These are phyloP conservation scores for Calameuta idolon DNA, from an alignment of 2,888 invertebrate species.

Conservation along the genomic window DNA sequence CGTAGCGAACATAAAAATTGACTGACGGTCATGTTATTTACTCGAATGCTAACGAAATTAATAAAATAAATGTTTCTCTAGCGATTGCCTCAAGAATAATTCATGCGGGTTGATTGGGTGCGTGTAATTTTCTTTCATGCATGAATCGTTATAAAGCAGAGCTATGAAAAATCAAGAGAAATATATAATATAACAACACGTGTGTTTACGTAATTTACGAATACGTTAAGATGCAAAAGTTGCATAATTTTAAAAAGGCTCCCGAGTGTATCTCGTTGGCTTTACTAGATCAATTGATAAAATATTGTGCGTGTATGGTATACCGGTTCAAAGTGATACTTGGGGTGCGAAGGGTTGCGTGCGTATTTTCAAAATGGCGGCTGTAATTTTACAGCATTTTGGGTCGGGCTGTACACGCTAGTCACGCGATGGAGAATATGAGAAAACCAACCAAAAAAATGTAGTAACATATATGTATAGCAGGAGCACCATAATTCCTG, in stretches of 20 bases:
- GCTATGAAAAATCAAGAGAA: neutral
- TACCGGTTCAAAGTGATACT: neutral
- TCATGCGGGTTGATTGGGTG: neutral
- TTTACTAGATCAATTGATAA: neutral
- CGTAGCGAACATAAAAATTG: neutral
- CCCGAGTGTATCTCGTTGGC: neutral
- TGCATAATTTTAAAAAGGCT: neutral
- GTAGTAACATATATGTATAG: neutral
- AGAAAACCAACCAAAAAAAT: neutral
- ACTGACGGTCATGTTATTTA: neutral
- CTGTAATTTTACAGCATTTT: neutral
- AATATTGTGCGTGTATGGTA: neutral
- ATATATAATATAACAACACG: neutral
- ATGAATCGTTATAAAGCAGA: neutral
- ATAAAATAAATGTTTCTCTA: neutral
- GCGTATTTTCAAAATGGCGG: conserved; percentile 13
- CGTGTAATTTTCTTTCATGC: neutral
- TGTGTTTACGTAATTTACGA: neutral
- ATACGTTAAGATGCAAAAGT: neutral
- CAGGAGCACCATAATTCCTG: neutral
- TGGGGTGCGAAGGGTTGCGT: conserved; percentile 18
- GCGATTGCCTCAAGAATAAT: neutral
- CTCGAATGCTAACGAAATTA: neutral
- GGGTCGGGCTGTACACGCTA: neutral
- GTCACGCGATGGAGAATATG: neutral